phyloP scores from a whole-genome alignment of 1,140 invertebrate genomes.

The Hypsibius dujardini region DNA sequence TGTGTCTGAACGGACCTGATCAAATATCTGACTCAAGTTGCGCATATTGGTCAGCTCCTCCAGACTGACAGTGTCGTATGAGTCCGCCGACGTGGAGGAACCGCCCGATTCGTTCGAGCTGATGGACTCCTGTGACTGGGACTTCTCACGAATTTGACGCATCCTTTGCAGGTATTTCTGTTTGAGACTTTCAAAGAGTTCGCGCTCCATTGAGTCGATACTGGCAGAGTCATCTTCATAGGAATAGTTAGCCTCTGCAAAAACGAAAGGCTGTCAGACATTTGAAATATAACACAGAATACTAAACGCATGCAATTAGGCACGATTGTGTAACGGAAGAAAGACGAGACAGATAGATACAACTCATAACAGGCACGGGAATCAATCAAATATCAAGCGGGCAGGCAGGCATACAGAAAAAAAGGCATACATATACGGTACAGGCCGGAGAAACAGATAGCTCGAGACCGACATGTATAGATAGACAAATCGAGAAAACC shows the following conservation, averaged over 20 bases:
- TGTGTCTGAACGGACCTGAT: neutral
- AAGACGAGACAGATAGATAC: too few species aligned
- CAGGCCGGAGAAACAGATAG: too few species aligned
- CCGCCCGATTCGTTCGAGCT: neutral
- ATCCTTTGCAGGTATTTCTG: slow-evolving; percentile 11
- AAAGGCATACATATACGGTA: too few species aligned
- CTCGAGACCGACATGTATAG: too few species aligned
- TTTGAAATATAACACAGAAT: too few species aligned
- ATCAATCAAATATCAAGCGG: too few species aligned
- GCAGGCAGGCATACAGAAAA: too few species aligned
- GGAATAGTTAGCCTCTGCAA: neutral
- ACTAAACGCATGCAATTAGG: too few species aligned
- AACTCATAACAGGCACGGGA: too few species aligned
- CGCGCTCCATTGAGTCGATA: slow-evolving; percentile 9
- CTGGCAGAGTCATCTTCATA: slow-evolving; percentile 8
- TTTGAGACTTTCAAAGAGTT: slow-evolving; percentile 8
- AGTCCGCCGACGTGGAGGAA: slow-evolving; percentile 8
- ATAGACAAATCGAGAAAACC: too few species aligned
- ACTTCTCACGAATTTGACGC: slow-evolving; percentile 13
- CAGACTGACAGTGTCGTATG: slow-evolving; percentile 16
- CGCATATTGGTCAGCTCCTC: slow-evolving; percentile 16
- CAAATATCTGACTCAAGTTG: slow-evolving; percentile 11
- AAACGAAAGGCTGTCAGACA: too few species aligned
- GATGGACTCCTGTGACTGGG: slow-evolving; percentile 9
- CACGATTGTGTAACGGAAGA: too few species aligned